Evolutionary conservation across 2,797 vertebrate genomes (phyloP), one percentile per base, ranked within the genome.

Genomic region (Myioborus miniatus): DNA sequence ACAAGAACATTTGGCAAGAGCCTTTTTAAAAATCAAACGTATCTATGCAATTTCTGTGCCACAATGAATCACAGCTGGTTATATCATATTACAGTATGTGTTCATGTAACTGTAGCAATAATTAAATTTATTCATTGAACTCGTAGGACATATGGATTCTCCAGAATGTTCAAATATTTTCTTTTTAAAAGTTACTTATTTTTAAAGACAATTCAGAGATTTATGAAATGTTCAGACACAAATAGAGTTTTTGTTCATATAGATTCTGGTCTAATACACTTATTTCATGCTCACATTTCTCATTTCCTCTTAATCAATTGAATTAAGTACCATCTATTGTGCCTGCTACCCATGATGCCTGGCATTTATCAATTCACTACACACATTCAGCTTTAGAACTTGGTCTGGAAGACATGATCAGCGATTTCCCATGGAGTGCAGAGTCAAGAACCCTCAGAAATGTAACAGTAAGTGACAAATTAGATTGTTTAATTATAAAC

Each of bases 51-150:
- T 92, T 95, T 94, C 53, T 86, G 58, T 96, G 93, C 93, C 87
- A 70, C 58, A 69, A 52, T 43, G 83, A 89, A 93, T 94, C 75
- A 90, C 76, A 94, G 84, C 60, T 95, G 60, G 95, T 96, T 94
- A 81, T 90, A 68, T 96, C 64, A 82, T 90, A 79, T 88, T 90
- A 59, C 58, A 83, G 34, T 80, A 94, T 71, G 49, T 90, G 80
- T 95, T 90, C 88, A 79, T 79, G 92, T 96, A 94, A 96, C 90
- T 49, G 93, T 92, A 81, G 59, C 49, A 90, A 95, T 93, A 80
- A 92, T 88, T 76, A 81, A 74, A 82, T 68, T 94, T 14, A 89
- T 82, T 96, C 82, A 77, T 87, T 83, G 65, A 93, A 80, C 59
- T 43, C 70, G 21, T 69, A 64, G 84, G 83, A 58, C 70, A 76